phyloP scores from a whole-genome alignment of 2,797 vertebrate species.

The Gallinago stenura region DNA sequence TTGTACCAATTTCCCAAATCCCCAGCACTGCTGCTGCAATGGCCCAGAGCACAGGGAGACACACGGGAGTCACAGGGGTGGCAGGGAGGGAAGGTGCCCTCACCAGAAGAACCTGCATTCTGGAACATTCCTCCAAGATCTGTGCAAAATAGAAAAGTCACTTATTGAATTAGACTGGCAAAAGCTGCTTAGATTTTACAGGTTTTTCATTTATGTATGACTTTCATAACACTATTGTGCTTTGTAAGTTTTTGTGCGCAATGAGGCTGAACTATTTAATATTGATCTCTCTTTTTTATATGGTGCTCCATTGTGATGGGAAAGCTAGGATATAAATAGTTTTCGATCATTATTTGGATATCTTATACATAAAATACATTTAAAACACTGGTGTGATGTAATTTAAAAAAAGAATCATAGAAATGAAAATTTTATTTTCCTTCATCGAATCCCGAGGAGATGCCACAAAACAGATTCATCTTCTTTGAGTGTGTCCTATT shows the following conservation, averaged over 20 bases:
- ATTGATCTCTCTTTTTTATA: neutral
- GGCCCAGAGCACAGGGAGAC: neutral
- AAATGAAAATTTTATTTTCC: neutral
- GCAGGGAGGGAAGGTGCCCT: neutral
- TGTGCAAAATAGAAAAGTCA: neutral
- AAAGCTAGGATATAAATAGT: neutral
- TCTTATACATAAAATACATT: neutral
- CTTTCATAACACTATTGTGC: neutral
- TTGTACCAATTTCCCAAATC: conserved; percentile 7
- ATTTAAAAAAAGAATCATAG: neutral
- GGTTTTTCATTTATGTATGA: neutral
- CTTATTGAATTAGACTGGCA: neutral
- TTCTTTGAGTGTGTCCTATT: neutral
- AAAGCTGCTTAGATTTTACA: neutral
- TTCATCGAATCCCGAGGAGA: neutral
- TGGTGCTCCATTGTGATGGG: neutral
- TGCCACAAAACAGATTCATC: neutral
- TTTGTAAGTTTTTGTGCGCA: neutral
- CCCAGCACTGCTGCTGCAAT: neutral
- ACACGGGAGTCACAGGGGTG: neutral
- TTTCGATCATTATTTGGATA: neutral
- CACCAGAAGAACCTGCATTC: neutral
- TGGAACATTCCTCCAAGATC: neutral
- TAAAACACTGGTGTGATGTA: neutral
- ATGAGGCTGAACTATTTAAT: neutral